Conservation (phyloP, 2,888 invertebrate genomes). For the Agriopis leucophaearia region DNA sequence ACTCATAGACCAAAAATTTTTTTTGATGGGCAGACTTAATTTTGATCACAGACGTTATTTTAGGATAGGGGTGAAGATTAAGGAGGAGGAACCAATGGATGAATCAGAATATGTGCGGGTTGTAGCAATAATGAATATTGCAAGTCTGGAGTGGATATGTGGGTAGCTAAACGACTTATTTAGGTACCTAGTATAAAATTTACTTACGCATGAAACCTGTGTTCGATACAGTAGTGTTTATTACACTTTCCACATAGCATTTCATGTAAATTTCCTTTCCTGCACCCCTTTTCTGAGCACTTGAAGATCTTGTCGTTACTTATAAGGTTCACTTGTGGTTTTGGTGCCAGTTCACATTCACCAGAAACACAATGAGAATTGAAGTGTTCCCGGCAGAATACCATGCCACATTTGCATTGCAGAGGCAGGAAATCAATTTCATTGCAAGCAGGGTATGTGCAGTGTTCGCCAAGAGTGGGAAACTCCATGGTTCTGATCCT, state of each 20-base stretch:
- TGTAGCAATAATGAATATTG: too few species aligned
- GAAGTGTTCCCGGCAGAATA: conserved; percentile 90
- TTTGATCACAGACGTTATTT: too few species aligned
- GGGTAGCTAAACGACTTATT: neutral
- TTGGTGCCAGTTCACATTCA: conserved; percentile 72
- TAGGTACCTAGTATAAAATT: neutral
- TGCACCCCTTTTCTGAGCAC: conserved; percentile 87
- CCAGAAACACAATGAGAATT: conserved; percentile 85
- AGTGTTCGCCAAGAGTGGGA: conserved; percentile 90
- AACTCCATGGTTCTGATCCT: conserved; percentile 87
- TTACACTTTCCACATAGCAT: conserved; percentile 89
- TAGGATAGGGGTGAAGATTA: too few species aligned
- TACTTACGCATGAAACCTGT: conserved; percentile 87
- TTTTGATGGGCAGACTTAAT: too few species aligned
- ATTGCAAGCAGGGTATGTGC: conserved; percentile 87
- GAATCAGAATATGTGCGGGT: too few species aligned
- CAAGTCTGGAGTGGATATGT: too few species aligned
- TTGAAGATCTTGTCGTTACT: conserved; percentile 75
- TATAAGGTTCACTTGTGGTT: conserved; percentile 73
- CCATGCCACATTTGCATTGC: conserved; percentile 87
- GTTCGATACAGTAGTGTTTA: conserved; percentile 90
- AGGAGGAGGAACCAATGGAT: too few species aligned
- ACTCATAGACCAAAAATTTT: too few species aligned
- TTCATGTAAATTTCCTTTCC: conserved; percentile 87
- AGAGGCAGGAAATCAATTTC: conserved; percentile 91